These are phyloP conservation scores for Plestiodon gilberti DNA, from an alignment of 2,113 vertebrate species.

Conservation along the genomic window DNA sequence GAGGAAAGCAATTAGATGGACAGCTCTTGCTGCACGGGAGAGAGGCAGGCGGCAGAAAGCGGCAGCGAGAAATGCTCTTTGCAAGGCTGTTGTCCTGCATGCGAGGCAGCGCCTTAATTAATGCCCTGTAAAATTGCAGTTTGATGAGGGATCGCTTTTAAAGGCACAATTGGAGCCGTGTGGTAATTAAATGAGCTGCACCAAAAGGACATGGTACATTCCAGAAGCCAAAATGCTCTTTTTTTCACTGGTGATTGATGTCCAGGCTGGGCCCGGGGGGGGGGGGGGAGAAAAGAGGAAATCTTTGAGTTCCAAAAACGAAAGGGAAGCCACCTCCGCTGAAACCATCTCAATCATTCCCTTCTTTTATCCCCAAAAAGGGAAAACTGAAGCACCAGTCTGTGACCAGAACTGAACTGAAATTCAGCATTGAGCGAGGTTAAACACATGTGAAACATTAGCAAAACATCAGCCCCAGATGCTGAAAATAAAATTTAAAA, in stretches of 20 bases:
- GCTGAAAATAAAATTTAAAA: background rate
- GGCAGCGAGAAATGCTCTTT: background rate
- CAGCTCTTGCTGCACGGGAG: background rate
- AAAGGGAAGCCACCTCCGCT: accelerated
- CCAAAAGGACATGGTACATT: background rate
- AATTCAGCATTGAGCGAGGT: background rate
- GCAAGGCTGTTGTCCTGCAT: background rate
- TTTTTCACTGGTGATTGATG: background rate
- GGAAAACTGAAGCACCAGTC: background rate
- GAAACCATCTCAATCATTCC: background rate
- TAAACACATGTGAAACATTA: accelerated
- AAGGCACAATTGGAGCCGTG: slow-evolving; percentile 13
- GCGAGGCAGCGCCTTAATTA: slow-evolving; percentile 16
- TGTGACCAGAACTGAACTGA: background rate
- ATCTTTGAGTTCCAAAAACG: accelerated
- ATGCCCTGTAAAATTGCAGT: slow-evolving; percentile 20
- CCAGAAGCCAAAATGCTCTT: background rate
- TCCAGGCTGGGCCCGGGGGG: too few species aligned
- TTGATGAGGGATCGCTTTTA: slow-evolving; percentile 24
- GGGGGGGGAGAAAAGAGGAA: background rate
- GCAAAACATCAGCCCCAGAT: accelerated
- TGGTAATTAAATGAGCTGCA: slow-evolving; percentile 24
- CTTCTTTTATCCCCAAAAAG: background rate
- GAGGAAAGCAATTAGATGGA: background rate
- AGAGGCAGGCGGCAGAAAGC: too few species aligned